These are phyloP conservation scores for Aphidius gifuensis DNA, from an alignment of 1,140 invertebrate species.

Conservation along the genomic window DNA sequence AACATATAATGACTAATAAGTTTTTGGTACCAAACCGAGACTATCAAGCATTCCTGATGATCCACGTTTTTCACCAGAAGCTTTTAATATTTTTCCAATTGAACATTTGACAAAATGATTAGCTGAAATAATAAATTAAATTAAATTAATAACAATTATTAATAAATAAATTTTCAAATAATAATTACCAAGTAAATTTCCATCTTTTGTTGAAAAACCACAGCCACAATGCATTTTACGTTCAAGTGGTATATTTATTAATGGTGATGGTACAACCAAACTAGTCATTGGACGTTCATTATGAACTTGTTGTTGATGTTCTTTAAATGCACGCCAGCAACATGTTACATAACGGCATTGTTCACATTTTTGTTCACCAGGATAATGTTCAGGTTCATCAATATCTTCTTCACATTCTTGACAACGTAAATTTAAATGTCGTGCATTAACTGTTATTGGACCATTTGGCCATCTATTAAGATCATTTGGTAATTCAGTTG, in stretches of 20 bases:
- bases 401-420: constrained; percentile 70
- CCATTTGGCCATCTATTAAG: constrained; percentile 44
- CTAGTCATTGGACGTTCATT: constrained; percentile 59
- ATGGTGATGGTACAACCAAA: constrained; percentile 53
- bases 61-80: constrained; percentile 40
- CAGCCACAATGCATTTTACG: constrained; percentile 71
- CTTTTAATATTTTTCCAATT: constrained; percentile 30
- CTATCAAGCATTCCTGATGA: constrained; percentile 52
- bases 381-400: constrained; percentile 53
- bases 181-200: constrained; percentile 52
- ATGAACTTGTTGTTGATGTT: constrained; percentile 65
- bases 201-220: constrained; percentile 67
- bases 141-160: neutral
- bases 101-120: constrained; percentile 48
- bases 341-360: constrained; percentile 75
- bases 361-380: constrained; percentile 68
- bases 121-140: constrained; percentile 35
- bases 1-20: neutral
- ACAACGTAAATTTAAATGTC: constrained; percentile 50
- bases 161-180: neutral
- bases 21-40: constrained; percentile 50
- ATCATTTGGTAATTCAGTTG: constrained; percentile 30
- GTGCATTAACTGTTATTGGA: constrained; percentile 41
- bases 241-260: constrained; percentile 55
- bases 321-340: constrained; percentile 71